Evolutionary conservation across 2,113 vertebrate genomes (phyloP), one percentile per base, ranked within the genome.

Genomic region (Pandion haliaetus): DNA sequence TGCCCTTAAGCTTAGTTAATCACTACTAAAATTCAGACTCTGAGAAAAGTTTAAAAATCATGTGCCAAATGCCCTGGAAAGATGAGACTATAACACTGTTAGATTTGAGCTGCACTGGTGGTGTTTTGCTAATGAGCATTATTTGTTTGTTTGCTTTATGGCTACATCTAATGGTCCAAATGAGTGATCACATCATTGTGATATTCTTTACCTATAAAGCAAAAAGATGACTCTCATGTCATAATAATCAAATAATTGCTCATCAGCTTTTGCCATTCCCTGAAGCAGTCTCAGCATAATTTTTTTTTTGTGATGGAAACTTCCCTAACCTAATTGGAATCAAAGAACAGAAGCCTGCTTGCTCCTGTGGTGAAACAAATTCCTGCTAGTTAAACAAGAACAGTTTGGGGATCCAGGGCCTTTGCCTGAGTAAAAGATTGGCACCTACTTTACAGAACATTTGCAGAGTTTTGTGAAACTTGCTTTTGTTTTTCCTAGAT

Each of bases 191-290:
- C 24, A n/a, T 80, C n/a, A 66, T 49, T 4, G 2, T 72, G 6
- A 79, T 88, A 63, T 36, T 85, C 32, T 70, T 89, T 78, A 87
- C 40, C 18, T 89, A 24, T 14, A 50, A 89, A 82, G 21, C 17
- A 80, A 67, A 95, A 88, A 62, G 14, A 88, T 91, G 29, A 44
- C 5, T 14, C 17, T 77, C 26, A 6, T 58, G 44, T 79, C n/a
- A 59, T 31, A 86, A 90, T 96, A 96, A 96, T 96, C 70, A 91
- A 84, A 94, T 95, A 88, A 94, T 38, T 88, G 66, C 44, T 86
- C 62, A 67, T 15, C 10, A 90, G 54, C 21, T 95, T 87, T 82
- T 96, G 44, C 85, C 45, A 54, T 93, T 95, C 86, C 87, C 95
- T 82, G 89, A 74, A 94, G 90, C 82, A 88, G 34, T 73, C n/a